Evolutionary conservation across 2,797 vertebrate species (phyloP), one percentile per base, ranked within the genome.

Genomic region (Premnoplex brunnescens): DNA sequence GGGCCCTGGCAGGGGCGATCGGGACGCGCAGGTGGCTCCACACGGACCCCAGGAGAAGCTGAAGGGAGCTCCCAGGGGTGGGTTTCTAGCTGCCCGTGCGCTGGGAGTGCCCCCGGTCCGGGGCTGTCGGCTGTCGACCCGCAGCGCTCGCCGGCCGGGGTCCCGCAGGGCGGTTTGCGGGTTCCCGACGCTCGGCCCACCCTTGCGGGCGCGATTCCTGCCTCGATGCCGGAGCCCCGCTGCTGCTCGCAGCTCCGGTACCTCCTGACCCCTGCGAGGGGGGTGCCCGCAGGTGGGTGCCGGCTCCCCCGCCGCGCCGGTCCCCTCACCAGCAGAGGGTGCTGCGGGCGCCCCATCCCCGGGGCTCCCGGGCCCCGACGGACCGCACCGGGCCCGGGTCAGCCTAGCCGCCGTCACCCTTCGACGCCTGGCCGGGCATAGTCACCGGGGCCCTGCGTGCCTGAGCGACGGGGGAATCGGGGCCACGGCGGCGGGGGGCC

Each of bases 301-400:
- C 46, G n/a, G 46, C 14, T 56, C 41, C 56, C 67, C 69, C 21
- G 32, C 67, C 18, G 37, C 34, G 23, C 63, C 22, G 59, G 59
- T 27, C 13, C 81, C 89, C 59, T 91, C 82, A 93, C 96, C 95
- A 93, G 93, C 89, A 95, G 96, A 95, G 95, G 96, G 94, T 78
- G 96, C 94, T 94, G 91, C 96, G 63, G 71, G 11, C 6, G 63
- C 37, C 77, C 54, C 75, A 12, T n/a, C 41, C 17, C 30, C 34
- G 26, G 54, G 49, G 41, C 66, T 66, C 60, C 64, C 54, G 68
- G 37, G 14, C 62, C 63, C 81, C 67, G 71, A 64, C 34, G 81
- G 80, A 39, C 71, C 27, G 72, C 85, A 81, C 60, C 39, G 75
- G 69, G 41, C 7, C 51, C 37, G 9, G 34, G 17, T 76, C 64